These are phyloP conservation scores for Ennomos erosarius DNA, from an alignment of 2,888 invertebrate genomes.

Conservation along the genomic window DNA sequence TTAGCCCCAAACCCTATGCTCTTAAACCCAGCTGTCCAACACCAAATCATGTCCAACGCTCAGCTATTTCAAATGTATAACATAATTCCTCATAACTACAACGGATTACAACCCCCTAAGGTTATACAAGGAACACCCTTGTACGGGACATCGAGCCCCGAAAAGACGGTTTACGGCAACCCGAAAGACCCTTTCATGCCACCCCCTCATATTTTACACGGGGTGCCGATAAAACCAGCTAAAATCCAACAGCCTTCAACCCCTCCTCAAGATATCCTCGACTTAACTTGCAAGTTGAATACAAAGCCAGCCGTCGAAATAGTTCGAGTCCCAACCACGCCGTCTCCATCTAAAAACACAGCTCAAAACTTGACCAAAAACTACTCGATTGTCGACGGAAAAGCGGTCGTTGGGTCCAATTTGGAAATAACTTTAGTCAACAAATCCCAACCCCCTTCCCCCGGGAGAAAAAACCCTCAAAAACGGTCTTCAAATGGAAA, in stretches of 20 bases:
- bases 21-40: slow-evolving; percentile 70
- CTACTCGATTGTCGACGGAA: slow-evolving; percentile 71
- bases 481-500: slow-evolving; percentile 85
- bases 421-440: slow-evolving; percentile 89
- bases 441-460: slow-evolving; percentile 60
- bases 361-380: slow-evolving; percentile 80
- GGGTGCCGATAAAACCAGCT: slow-evolving; percentile 65
- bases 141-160: slow-evolving; percentile 83
- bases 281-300: slow-evolving; percentile 85
- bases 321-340: slow-evolving; percentile 75
- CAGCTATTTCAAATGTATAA: slow-evolving; percentile 76
- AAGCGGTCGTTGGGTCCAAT: slow-evolving; percentile 86
- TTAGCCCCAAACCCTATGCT: slow-evolving; percentile 55
- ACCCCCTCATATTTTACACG: slow-evolving; percentile 80
- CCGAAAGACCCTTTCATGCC: slow-evolving; percentile 88
- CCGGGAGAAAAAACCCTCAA: slow-evolving; percentile 65
- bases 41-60: slow-evolving; percentile 80
- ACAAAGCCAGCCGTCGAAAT: slow-evolving; percentile 84
- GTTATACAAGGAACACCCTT: slow-evolving; percentile 88
- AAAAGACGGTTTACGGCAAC: slow-evolving; percentile 89
- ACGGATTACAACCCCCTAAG: slow-evolving; percentile 75
- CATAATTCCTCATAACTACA: slow-evolving; percentile 61
- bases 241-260: slow-evolving; percentile 54
- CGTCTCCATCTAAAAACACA: slow-evolving; percentile 70
- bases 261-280: slow-evolving; percentile 85